Percentiles rank a stretch among this genome's conserved stretches.
Evolutionary conservation across 2,113 vertebrate genomes (phyloP).

Genomic region (Caloenas nicobarica): DNA sequence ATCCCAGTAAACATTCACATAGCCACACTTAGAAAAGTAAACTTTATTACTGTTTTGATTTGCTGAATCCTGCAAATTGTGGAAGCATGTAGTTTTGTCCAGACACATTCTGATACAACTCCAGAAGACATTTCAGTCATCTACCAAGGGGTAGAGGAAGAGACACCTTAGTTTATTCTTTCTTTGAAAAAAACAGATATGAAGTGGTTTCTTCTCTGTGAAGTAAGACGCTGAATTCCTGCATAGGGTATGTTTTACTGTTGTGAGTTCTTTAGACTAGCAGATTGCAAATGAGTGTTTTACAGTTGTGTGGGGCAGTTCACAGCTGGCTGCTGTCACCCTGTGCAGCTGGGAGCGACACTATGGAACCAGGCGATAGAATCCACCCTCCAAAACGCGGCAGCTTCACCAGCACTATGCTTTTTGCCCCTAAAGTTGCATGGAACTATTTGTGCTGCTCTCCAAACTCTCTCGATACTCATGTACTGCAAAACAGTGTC

Average conservation of each 20-base stretch:
- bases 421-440: not conserved
- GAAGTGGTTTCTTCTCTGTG: not conserved
- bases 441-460: not conserved
- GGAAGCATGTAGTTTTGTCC: not conserved
- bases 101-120: not conserved
- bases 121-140: not conserved
- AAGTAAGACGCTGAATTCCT: not conserved
- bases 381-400: not conserved
- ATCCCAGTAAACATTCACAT: not conserved
- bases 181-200: not conserved
- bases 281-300: not conserved
- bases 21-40: not conserved
- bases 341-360: not conserved
- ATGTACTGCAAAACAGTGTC: not conserved
- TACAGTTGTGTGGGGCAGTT: not conserved
- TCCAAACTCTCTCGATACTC: not conserved
- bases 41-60: not conserved
- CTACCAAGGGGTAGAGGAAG: not conserved
- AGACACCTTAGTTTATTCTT: not conserved
- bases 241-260: not conserved
- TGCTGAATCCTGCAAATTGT: not conserved
- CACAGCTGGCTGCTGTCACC: not conserved
- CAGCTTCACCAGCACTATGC: not conserved
- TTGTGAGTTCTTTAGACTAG: not conserved
- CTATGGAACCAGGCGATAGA: not conserved